Percentiles rank a stretch among this genome's conserved stretches.
Evolutionary conservation across 2,113 vertebrate species (phyloP).

Genomic region (Lagopus muta): DNA sequence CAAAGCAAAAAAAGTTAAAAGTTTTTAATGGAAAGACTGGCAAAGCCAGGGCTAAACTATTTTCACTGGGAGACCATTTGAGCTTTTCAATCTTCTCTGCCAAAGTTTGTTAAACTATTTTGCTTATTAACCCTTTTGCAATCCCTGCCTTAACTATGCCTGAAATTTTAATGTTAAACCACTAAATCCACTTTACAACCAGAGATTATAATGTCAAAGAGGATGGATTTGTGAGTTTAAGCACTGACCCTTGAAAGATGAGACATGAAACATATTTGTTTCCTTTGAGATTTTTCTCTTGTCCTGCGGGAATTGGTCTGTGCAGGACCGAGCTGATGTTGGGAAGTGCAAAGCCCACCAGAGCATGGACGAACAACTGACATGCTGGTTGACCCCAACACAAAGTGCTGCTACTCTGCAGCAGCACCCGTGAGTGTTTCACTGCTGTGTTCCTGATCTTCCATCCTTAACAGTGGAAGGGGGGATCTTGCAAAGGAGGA

Average conservation of each 20-base stretch:
- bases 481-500: neutral
- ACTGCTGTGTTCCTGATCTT: neutral
- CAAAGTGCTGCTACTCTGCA: neutral
- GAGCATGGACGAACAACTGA: neutral
- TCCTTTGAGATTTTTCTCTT: neutral
- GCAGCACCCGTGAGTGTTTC: neutral
- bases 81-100: conserved; percentile 37
- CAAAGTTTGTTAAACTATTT: conserved; percentile 57
- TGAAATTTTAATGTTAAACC: conserved; percentile 67
- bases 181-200: conserved; percentile 63
- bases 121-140: conserved; percentile 61
- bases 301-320: rapidly evolving
- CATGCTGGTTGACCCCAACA: neutral
- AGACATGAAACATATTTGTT: conserved; percentile 6
- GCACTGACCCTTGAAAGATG: conserved; percentile 30
- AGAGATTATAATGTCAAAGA: conserved; percentile 54
- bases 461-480: neutral
- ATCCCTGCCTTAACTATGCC: conserved; percentile 47
- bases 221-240: conserved; percentile 61
- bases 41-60: conserved; percentile 18
- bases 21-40: conserved; percentile 18
- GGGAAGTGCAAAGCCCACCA: neutral
- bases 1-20: conserved; percentile 8
- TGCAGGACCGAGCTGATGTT: neutral
- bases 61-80: neutral